Percentiles rank a stretch among this genome's conserved stretches.
phyloP scores from a whole-genome alignment of 2,797 vertebrate species.

The Varecia variegata region DNA sequence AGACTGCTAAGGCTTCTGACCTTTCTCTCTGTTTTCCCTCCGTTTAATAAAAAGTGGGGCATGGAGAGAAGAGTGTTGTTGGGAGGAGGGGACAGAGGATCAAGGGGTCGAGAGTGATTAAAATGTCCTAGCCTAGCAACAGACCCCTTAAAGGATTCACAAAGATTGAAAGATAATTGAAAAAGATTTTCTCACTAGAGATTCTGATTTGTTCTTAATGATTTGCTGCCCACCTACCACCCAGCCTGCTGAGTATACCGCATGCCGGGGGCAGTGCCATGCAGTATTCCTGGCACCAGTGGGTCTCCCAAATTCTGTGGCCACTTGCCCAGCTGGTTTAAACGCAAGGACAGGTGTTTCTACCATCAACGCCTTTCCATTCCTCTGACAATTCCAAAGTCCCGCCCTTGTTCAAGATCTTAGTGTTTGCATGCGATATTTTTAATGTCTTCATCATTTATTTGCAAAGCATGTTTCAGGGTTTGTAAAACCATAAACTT shows the following conservation, averaged over 20 bases:
- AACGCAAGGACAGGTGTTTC: not conserved
- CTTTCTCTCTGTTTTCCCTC: not conserved
- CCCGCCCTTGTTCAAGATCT: not conserved
- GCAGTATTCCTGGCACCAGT: not conserved
- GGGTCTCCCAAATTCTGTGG: not conserved
- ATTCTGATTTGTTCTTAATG: not conserved
- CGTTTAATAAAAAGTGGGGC: not conserved
- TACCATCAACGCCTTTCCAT: not conserved
- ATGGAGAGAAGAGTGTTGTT: not conserved
- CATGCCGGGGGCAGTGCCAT: rapidly evolving
- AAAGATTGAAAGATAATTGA: not conserved
- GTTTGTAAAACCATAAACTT: constrained; percentile 17
- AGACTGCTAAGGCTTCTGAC: not conserved
- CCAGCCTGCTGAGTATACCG: rapidly evolving
- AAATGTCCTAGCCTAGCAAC: not conserved
- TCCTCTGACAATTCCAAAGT: not conserved
- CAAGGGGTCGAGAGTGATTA: not conserved
- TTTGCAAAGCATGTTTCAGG: not conserved
- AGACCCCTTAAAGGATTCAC: not conserved
- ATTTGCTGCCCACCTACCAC: not conserved
- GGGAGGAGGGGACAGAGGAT: not conserved
- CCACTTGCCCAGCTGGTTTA: not conserved
- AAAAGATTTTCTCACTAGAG: not conserved
- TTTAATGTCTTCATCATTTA: not conserved
- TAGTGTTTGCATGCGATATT: not conserved